Evolutionary conservation across 2,113 vertebrate species (phyloP), one percentile per base, ranked within the genome.

Genomic region (Microcebus griseorufus): DNA sequence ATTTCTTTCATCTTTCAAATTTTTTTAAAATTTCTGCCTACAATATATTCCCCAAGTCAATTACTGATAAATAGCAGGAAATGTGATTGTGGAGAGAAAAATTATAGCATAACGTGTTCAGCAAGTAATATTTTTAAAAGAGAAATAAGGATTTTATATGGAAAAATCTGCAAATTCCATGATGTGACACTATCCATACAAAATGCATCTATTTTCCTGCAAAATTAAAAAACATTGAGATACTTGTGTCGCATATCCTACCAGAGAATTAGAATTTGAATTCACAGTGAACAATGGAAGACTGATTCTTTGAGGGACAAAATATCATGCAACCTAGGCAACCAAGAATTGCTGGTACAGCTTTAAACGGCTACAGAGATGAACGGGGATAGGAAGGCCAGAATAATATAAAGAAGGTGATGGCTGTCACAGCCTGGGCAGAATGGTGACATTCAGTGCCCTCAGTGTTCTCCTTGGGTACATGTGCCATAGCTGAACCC

Each of bases 1-100:
- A 34, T 93, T 86, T 90, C n/a, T 81, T 89, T 88, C 23, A 72
- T 82, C 79, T 60, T 79, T 58, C 62, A 62, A 55, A 13, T 23
- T 32, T 64, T 73, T 72, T 67, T 34, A 67, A 65, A 60, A 81
- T 64, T 70, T 18, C 48, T 87, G 9, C 27, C 75, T 92, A 51
- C 14, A 93, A 83, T 95, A 67, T 87, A 23, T 39, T 62, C 53
- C 60, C 18, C 37, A 20, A 51, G 7, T 81, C 25, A 39, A 9
- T 82, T 80, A 89, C 32, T 88, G 72, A 64, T 0, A 39, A 90
- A 60, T 22, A 93, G 8, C 17, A 23, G 79, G 65, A 93, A 11
- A 17, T 34, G 17, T 32, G 58, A 42, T 87, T 8, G 64, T 8
- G 58, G 27, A 81, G 70, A 51, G 37, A 79, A 96, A 81, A 86